Evolutionary conservation across 2,888 invertebrate species (phyloP).

Genomic region (Drosophila multiciliata): DNA sequence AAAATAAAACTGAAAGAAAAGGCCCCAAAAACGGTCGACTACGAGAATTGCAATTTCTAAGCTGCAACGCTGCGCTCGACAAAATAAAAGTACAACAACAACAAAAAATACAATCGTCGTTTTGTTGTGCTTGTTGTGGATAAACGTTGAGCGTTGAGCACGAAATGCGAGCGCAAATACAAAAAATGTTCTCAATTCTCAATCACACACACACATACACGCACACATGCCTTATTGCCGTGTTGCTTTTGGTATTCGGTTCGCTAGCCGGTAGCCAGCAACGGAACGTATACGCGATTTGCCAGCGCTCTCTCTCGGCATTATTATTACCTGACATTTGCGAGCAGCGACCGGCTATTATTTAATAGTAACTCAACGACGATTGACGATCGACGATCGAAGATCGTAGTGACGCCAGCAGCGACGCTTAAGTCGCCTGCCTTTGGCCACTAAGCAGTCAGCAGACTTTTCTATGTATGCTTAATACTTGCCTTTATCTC

Average conservation of each 20-base stretch:
- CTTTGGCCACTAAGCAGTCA: constrained; percentile 5
- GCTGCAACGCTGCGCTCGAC: constrained; percentile 55
- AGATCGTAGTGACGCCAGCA: constrained; percentile 9
- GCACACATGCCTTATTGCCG: constrained; percentile 12
- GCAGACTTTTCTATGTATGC: background rate
- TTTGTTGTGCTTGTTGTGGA: constrained; percentile 49
- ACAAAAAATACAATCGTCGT: background rate
- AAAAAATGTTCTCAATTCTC: constrained; percentile 44
- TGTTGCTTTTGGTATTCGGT: constrained; percentile 23
- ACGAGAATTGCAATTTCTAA: constrained; percentile 75
- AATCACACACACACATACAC: constrained; percentile 12
- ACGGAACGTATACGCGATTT: constrained; percentile 74
- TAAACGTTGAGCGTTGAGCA: constrained; percentile 58
- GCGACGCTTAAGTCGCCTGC: constrained; percentile 5
- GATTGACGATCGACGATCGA: constrained; percentile 43
- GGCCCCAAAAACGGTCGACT: constrained; percentile 53
- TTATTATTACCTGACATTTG: constrained; percentile 54
- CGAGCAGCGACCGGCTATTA: constrained; percentile 62
- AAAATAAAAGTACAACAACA: constrained; percentile 6
- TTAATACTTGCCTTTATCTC: constrained; percentile 12
- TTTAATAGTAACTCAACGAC: constrained; percentile 63
- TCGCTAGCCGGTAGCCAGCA: constrained; percentile 44
- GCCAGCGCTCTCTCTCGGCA: constrained; percentile 48
- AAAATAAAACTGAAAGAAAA: constrained; percentile 74
- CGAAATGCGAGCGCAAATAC: constrained; percentile 55